phyloP scores from a whole-genome alignment of 2,113 vertebrate species.

The Himantopus leucocephalus region DNA sequence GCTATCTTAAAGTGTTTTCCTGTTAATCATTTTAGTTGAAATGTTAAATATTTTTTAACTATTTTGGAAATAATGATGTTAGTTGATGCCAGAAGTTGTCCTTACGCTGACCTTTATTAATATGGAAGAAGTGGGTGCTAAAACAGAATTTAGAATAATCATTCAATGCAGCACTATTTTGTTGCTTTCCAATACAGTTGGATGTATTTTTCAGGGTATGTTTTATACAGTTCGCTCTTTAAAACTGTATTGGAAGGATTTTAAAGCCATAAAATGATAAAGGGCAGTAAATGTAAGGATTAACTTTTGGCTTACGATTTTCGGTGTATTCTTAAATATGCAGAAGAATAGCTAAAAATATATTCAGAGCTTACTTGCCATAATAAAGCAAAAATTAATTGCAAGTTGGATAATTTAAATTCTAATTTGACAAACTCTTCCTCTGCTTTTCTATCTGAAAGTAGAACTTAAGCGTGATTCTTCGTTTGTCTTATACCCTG shows the following conservation, averaged over 20 bases:
- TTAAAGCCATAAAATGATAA: neutral
- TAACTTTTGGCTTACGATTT: neutral
- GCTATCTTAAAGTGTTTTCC: neutral
- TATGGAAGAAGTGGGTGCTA: neutral
- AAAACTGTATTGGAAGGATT: neutral
- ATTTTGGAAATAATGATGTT: neutral
- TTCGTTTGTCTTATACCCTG: neutral
- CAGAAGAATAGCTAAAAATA: neutral
- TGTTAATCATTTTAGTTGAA: neutral
- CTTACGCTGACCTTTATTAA: neutral
- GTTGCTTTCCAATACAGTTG: neutral
- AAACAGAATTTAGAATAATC: neutral
- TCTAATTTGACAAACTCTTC: neutral
- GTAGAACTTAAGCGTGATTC: neutral
- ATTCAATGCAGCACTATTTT: neutral
- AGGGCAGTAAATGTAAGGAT: neutral
- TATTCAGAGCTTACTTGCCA: neutral
- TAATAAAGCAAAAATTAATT: neutral
- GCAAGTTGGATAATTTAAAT: neutral
- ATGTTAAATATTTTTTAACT: neutral
- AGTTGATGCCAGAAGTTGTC: neutral
- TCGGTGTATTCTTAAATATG: neutral
- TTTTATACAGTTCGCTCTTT: neutral
- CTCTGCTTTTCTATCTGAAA: neutral
- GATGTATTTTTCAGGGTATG: neutral